These are phyloP conservation scores for Gallinago media DNA, from an alignment of 2,113 vertebrate species.

Conservation along the genomic window DNA sequence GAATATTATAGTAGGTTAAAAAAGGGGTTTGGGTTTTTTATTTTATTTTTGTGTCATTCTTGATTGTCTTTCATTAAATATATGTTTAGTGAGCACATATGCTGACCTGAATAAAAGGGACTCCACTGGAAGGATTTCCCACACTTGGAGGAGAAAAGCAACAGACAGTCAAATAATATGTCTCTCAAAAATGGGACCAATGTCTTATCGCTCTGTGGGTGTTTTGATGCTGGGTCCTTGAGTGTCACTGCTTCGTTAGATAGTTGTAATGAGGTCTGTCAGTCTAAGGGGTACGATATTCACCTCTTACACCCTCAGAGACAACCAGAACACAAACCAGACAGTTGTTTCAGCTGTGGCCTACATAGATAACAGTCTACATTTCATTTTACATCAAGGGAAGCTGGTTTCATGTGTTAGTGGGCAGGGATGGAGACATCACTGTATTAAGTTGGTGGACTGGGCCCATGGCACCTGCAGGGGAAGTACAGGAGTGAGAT, in stretches of 20 bases:
- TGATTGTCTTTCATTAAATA: background rate
- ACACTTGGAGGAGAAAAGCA: background rate
- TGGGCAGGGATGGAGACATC: background rate
- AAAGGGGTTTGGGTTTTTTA: background rate
- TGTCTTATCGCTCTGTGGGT: background rate
- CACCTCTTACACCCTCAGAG: background rate
- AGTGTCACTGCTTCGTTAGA: background rate
- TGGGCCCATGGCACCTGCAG: background rate
- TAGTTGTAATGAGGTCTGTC: background rate
- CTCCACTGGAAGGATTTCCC: background rate
- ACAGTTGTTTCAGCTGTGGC: background rate
- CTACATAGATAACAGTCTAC: background rate
- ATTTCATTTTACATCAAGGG: background rate
- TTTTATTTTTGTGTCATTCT: background rate
- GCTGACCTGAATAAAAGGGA: background rate
- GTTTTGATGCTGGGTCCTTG: background rate
- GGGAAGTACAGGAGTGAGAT: background rate
- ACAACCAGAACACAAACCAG: background rate
- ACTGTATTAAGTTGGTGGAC: background rate
- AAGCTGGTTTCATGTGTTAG: background rate
- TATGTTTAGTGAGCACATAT: background rate
- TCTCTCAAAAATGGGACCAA: background rate
- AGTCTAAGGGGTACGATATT: rapidly evolving
- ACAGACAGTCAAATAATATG: background rate
- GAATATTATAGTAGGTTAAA: background rate